phyloP scores from a whole-genome alignment of 1,140 invertebrate species.

The Drosophila hydei region DNA sequence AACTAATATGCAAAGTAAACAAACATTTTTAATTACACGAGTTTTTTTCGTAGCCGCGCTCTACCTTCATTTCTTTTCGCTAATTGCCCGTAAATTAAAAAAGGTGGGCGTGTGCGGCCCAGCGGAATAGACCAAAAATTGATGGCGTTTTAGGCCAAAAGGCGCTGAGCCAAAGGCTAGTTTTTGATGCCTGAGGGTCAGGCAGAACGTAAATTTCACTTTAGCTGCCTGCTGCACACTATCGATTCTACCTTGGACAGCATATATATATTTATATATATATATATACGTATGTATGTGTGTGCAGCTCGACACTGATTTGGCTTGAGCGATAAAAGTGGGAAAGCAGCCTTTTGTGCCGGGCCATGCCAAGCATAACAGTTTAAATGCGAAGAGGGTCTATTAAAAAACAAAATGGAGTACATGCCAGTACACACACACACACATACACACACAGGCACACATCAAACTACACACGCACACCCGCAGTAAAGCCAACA shows the following conservation, averaged over 20 bases:
- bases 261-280: constrained; percentile 15
- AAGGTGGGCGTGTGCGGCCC: constrained; percentile 14
- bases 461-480: constrained; percentile 13
- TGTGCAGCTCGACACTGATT: constrained; percentile 76
- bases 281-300: constrained; percentile 13
- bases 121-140: constrained; percentile 54
- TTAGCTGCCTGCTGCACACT: constrained; percentile 4
- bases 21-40: constrained; percentile 60
- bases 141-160: constrained; percentile 42
- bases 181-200: constrained; percentile 13
- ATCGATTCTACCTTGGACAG: constrained; percentile 23
- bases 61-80: constrained; percentile 29
- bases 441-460: constrained; percentile 24
- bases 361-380: constrained; percentile 74
- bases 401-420: constrained; percentile 81
- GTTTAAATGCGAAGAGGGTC: constrained; percentile 77
- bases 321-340: constrained; percentile 73
- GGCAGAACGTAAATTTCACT: constrained; percentile 42
- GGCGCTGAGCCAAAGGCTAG: neutral
- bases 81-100: constrained; percentile 53
- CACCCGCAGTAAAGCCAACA: constrained; percentile 69
- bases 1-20: constrained; percentile 50
- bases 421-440: constrained; percentile 59
- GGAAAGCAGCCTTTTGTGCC: constrained; percentile 63
- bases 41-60: no score